phyloP scores from a whole-genome alignment of 1,140 invertebrate genomes.

The Lanistes nyassanus region DNA sequence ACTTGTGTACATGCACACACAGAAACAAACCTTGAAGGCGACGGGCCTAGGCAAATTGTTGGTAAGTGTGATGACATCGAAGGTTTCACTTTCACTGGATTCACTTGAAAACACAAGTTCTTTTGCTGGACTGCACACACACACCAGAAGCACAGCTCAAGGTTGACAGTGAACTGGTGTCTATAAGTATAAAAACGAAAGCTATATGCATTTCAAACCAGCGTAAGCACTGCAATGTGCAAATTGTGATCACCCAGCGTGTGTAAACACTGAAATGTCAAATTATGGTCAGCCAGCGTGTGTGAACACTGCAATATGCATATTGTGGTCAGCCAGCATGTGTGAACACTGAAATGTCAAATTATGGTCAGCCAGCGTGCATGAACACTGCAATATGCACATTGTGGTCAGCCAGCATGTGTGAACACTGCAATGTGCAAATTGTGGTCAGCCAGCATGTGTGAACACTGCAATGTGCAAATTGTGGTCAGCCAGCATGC shows the following conservation, averaged over 20 bases:
- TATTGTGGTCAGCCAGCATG: too few species aligned
- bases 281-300: too few species aligned
- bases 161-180: not conserved
- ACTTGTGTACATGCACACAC: not conserved
- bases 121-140: conserved; percentile 54
- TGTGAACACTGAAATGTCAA: too few species aligned
- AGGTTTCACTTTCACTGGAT: conserved; percentile 44
- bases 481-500: too few species aligned
- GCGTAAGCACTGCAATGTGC: not conserved
- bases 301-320: too few species aligned
- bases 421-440: too few species aligned
- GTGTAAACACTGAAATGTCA: not conserved
- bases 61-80: conserved; percentile 70
- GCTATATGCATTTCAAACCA: not conserved
- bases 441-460: too few species aligned
- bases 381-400: too few species aligned
- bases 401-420: too few species aligned
- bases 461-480: too few species aligned
- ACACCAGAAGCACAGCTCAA: not conserved
- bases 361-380: too few species aligned
- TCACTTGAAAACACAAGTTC: conserved; percentile 52
- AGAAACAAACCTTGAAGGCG: conserved; percentile 75
- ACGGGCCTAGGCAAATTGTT: conserved; percentile 77
- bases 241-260: too few species aligned
- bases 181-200: not conserved